A percentile compares a stretch with the other conserved stretches of the same genome.
Conservation (phyloP, 2,888 invertebrate species). For the Zhengitettix transpicula region DNA sequence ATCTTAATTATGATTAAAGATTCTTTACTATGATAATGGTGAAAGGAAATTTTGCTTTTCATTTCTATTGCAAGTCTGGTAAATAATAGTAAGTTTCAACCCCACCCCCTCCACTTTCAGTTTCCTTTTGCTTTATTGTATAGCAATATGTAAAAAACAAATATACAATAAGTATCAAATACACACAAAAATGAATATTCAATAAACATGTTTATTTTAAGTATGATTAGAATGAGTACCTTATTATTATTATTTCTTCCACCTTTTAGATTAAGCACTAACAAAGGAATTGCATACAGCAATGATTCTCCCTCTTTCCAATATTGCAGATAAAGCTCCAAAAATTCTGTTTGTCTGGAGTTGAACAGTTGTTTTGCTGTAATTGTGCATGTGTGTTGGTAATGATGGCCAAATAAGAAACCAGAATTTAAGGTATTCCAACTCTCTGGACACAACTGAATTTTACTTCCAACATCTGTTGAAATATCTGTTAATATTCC, state of each 20-base stretch:
- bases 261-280: constrained; percentile 31
- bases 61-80: no score
- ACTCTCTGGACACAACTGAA: constrained; percentile 20
- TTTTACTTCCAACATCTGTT: constrained; percentile 17
- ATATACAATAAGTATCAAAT: no score
- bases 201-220: not conserved
- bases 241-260: constrained; percentile 25
- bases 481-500: constrained; percentile 26
- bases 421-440: constrained; percentile 17
- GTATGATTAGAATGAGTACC: constrained; percentile 13
- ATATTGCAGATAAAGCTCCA: constrained; percentile 35
- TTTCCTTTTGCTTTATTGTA: no score
- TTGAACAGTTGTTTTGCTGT: constrained; percentile 24
- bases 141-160: no score
- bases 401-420: constrained; percentile 27
- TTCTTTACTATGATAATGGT: no score
- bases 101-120: no score
- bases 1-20: no score
- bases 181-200: not conserved
- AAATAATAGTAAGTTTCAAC: no score
- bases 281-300: constrained; percentile 37
- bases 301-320: constrained; percentile 24
- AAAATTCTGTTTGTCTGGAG: constrained; percentile 27
- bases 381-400: constrained; percentile 22
- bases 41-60: no score